Percentiles rank a stretch among this genome's conserved stretches.
Conservation (phyloP, 2,888 invertebrate species). For the Dugesia japonica region DNA sequence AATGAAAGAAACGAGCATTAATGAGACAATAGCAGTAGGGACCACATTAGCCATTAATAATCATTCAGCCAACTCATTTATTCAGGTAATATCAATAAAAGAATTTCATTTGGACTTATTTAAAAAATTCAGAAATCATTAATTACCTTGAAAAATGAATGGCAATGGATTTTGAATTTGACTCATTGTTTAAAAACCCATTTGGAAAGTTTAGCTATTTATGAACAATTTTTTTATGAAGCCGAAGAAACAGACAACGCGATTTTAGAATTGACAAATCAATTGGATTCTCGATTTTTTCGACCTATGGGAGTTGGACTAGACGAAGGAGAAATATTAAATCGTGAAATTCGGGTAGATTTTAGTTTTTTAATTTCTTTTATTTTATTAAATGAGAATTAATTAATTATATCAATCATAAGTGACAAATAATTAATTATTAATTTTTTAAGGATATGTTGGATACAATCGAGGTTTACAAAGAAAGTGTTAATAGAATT, state of each 20-base stretch:
- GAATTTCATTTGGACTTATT: no score
- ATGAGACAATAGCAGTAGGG: constrained; percentile 82
- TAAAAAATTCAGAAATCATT: constrained; percentile 60
- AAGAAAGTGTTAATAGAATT: not conserved
- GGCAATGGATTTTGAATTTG: constrained; percentile 89
- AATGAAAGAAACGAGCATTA: constrained; percentile 67
- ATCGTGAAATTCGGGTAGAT: constrained; percentile 67
- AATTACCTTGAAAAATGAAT: constrained; percentile 83
- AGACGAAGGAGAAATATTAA: constrained; percentile 76
- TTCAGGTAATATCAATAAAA: no score
- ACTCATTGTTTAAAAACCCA: constrained; percentile 86
- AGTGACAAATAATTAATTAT: no score
- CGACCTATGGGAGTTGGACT: constrained; percentile 72
- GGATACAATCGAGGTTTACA: not conserved
- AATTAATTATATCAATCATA: no score
- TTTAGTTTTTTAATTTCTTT: no score
- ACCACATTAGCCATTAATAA: constrained; percentile 79
- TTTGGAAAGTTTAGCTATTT: constrained; percentile 62
- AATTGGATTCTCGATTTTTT: constrained; percentile 75
- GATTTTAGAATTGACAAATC: constrained; percentile 62
- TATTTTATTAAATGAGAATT: no score
- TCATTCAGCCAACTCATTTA: constrained; percentile 83
- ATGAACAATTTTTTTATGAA: constrained; percentile 65
- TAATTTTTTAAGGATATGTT: not conserved
- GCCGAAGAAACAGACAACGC: constrained; percentile 75